These are phyloP conservation scores for Dendrophyllia cribrosa DNA, from an alignment of 64 coral and sea anemone genomes.

Conservation along the genomic window DNA sequence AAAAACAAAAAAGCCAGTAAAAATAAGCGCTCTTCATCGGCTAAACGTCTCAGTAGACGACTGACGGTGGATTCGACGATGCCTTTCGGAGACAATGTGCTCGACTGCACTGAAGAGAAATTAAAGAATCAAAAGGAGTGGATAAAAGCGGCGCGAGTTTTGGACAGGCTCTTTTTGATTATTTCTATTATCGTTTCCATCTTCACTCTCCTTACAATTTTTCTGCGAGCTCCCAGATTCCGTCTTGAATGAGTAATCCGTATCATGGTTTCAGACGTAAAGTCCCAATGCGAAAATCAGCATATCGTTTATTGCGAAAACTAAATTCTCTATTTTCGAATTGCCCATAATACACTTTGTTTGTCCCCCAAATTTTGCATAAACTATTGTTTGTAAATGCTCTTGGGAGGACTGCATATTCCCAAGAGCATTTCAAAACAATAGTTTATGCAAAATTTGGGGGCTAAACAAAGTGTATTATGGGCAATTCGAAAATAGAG, in stretches of 20 bases:
- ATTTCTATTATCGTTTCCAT: slow-evolving; percentile 68
- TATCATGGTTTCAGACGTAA: background rate
- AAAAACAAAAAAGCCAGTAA: background rate
- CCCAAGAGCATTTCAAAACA: too few species aligned
- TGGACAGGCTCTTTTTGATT: slow-evolving; percentile 89
- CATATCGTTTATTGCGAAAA: too few species aligned
- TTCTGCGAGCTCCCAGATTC: slow-evolving; percentile 86
- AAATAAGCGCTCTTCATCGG: background rate
- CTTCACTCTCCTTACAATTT: slow-evolving; percentile 78
- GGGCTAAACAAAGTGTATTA: too few species aligned
- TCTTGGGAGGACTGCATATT: too few species aligned
- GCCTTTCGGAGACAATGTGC: background rate
- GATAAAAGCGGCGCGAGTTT: slow-evolving; percentile 82
- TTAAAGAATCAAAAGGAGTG: slow-evolving; percentile 81
- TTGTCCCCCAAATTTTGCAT: too few species aligned
- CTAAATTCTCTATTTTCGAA: too few species aligned
- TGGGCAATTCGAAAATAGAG: too few species aligned
- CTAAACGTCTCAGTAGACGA: background rate
- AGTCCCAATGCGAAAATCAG: too few species aligned
- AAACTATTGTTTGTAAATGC: too few species aligned
- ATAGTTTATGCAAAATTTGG: too few species aligned
- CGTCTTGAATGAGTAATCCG: background rate
- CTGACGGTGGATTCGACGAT: background rate
- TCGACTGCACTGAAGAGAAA: slow-evolving; percentile 56
- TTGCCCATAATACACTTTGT: too few species aligned